Base-by-base conservation (phyloP, 64 coral and sea anemone species). In the Trachythela sp. region DNA sequence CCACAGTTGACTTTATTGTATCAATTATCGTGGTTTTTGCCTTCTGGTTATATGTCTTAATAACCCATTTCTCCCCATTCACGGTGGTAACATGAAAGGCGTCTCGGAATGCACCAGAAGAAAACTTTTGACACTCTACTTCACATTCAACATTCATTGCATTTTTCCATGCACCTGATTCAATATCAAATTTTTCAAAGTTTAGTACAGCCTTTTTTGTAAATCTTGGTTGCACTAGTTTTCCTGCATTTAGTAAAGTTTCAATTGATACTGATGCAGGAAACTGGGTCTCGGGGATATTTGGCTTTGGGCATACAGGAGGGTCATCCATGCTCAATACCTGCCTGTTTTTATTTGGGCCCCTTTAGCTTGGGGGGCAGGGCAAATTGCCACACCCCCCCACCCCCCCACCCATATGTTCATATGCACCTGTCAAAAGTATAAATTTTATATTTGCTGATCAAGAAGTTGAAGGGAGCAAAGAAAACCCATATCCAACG, bases 51-150 rank as follows among this genome's bases (percentile, higher is more conserved):
- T 59, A 84, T 0, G 76, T 83, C 83, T 89, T 89, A 11, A 89
- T 37, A 83, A 64, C 56, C 56, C 56, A 64, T 6, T 64, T 64
- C 26, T 64, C 56, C 20, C 56, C 56, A 64, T 83, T 71, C 76
- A 17, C 34, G 30, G 33, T 80, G 2, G 31, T 39, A 35, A 35
- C 75, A 89, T 89, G 88, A 17, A 60, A 89, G 24, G 88, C 76
- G 83, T 89, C 88, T 54, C 88, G n/a, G 36, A 90, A 90, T 8
- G 48, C 88, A 36, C 77, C 77, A 58, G 70, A 83, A 34, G 88
- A 90, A 52, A 90, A 90, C 34, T 80, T 35, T 80, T 80, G 15
- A 80, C 37, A 35, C 75, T 39, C 75, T 29, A 35, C 75, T 37
- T 80, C 75, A 35, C 33, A 80, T 80, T 39, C 15, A 80, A 39